phyloP scores from a whole-genome alignment of 2,888 invertebrate genomes.

The Bursaphelenchus okinawaensis region DNA sequence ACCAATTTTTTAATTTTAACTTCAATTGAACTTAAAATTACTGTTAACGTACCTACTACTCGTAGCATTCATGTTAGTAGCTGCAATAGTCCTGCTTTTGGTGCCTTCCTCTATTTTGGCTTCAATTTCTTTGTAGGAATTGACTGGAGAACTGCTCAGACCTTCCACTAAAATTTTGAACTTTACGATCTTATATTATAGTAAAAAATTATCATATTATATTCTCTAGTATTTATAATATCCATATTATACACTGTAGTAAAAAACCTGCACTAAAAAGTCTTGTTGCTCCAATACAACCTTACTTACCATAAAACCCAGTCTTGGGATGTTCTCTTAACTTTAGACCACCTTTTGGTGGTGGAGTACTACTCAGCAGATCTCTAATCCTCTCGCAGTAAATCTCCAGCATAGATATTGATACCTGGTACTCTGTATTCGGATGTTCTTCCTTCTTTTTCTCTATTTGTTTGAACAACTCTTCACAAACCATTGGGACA shows the following conservation, averaged over 20 bases:
- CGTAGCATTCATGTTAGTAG: conserved; percentile 65
- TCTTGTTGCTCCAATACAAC: background rate
- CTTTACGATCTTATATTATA: no score
- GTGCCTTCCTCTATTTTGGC: conserved; percentile 64
- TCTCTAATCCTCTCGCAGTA: conserved; percentile 63
- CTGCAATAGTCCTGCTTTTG: conserved; percentile 63
- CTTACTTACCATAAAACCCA: conserved; percentile 63
- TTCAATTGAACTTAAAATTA: conserved; percentile 13
- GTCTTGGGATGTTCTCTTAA: conserved; percentile 64
- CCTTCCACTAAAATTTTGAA: conserved; percentile 62
- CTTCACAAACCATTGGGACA: conserved; percentile 63
- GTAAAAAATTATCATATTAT: background rate
- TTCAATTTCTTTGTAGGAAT: conserved; percentile 60
- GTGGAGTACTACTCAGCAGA: conserved; percentile 39
- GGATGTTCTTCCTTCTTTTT: conserved; percentile 52
- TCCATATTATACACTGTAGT: no score
- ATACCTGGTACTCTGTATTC: conserved; percentile 57
- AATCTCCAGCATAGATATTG: conserved; percentile 64
- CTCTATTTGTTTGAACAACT: conserved; percentile 62
- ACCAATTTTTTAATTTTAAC: conserved; percentile 22
- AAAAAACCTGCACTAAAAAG: no score
- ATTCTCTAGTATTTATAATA: no score
- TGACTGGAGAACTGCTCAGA: conserved; percentile 54
- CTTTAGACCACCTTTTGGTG: conserved; percentile 61
- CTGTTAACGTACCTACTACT: conserved; percentile 56